Evolutionary conservation across 2,888 invertebrate genomes (phyloP), one percentile per base, ranked within the genome.

Genomic region (Netelia fuscicornis): DNA sequence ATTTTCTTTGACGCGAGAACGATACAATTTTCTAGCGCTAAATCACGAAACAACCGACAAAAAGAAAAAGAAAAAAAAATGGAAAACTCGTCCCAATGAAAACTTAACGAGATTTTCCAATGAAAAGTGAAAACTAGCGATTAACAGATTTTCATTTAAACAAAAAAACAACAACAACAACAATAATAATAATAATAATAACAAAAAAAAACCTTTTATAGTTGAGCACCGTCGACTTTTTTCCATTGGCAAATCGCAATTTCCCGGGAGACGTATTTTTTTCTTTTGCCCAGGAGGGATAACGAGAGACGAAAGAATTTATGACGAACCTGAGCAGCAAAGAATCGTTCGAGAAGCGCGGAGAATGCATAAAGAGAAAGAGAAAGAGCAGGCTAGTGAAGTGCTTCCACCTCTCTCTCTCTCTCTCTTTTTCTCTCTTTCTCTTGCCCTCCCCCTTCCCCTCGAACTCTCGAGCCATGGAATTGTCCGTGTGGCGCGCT

Each of bases 401-500:
- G 48, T 52, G 48, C 52, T 52, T 25, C 23, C 2, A 25, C 25
- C 11, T 62, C 30, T 30, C 17, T 17, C 17, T 17, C 17, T 17
- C 17, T 17, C 17, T 17, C 17, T 17, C 17, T 17, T 17, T 17
- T 17, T 17, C 17, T 17, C 17, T 17, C 17, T 17, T 17, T 17
- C 17, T 17, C 17, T 17, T 17, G 0, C 17, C 17, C 17, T 17
- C 17, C 17, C 17, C 17, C 17, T 17, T 17, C 17, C 17, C 0
- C 17, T 17, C 17, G 60, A 20, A 56, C 25, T 65, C 23, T 17
- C 20, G 64, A 65, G 75, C 65, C 65, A 65, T 65, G 75, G 75
- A 65, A 68, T 42, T 74, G 76, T 75, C 54, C 74, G 54, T 65
- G 25, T 56, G 79, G 83, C 60, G 74, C 68, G 83, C 70, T 79